phyloP scores from a whole-genome alignment of 1,140 invertebrate species.

The Drosophila sproati region DNA sequence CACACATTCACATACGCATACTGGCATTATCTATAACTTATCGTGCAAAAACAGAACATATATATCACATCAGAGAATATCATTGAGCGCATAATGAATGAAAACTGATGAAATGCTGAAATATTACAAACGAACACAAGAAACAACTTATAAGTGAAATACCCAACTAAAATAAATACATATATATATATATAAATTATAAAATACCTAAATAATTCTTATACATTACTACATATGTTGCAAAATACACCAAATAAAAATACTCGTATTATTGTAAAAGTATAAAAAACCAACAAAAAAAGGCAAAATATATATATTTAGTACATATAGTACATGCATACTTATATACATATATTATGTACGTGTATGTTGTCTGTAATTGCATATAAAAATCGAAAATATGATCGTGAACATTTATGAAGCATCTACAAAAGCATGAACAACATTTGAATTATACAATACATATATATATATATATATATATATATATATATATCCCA shows the following conservation, averaged over 20 bases:
- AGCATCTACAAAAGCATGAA: slow-evolving; percentile 11
- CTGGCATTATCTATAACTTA: slow-evolving; percentile 40
- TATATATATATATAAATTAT: slow-evolving; percentile 49
- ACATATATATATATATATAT: slow-evolving; percentile 25
- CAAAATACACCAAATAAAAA: slow-evolving; percentile 68
- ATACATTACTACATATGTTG: slow-evolving; percentile 54
- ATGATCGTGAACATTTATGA: slow-evolving; percentile 22
- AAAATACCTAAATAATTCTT: slow-evolving; percentile 50
- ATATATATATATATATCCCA: slow-evolving; percentile 46
- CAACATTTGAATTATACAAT: slow-evolving; percentile 33
- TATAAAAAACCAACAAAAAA: slow-evolving; percentile 27
- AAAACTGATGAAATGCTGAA: slow-evolving; percentile 49
- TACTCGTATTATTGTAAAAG: slow-evolving; percentile 78
- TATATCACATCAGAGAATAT: slow-evolving; percentile 57
- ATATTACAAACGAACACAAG: slow-evolving; percentile 48
- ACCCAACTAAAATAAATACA: slow-evolving; percentile 44
- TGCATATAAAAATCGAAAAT: slow-evolving; percentile 22
- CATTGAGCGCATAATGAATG: slow-evolving; percentile 51
- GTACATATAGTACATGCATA: slow-evolving; percentile 10
- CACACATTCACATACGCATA: slow-evolving; percentile 39
- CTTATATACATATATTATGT: slow-evolving; percentile 41
- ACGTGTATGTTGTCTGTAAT: slow-evolving; percentile 72
- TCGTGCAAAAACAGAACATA: slow-evolving; percentile 5
- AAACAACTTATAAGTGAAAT: slow-evolving; percentile 41
- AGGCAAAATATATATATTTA: slow-evolving; percentile 9